phyloP scores from a whole-genome alignment of 92 coral and sea anemone genomes.

The Epizoanthus illoricatus region DNA sequence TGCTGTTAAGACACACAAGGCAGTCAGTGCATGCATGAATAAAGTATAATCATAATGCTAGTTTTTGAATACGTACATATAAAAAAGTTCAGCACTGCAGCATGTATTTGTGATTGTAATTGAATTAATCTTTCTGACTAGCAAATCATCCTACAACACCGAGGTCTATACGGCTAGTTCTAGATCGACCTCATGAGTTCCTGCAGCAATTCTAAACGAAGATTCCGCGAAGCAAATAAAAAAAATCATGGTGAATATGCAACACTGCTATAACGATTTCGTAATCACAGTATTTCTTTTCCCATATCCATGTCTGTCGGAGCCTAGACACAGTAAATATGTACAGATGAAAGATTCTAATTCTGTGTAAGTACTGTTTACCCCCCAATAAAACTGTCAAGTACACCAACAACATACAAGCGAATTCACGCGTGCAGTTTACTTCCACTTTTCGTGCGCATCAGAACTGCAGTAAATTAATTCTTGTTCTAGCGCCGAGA shows the following conservation, averaged over 20 bases:
- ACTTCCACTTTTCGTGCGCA: conserved; percentile 14
- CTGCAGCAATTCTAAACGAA: too few species aligned
- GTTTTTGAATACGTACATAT: too few species aligned
- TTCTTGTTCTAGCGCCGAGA: background rate
- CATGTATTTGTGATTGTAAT: too few species aligned
- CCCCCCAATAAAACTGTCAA: conserved; percentile 21
- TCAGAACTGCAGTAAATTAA: background rate
- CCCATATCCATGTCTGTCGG: background rate
- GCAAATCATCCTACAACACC: too few species aligned
- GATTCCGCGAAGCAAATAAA: background rate
- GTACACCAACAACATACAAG: conserved; percentile 22
- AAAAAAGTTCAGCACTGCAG: too few species aligned
- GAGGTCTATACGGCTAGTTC: too few species aligned
- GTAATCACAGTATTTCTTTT: background rate
- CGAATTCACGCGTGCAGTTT: conserved; percentile 7
- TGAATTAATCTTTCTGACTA: too few species aligned
- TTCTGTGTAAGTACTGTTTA: conserved; percentile 2
- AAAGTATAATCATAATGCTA: too few species aligned
- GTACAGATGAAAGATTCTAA: conserved; percentile 6
- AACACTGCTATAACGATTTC: background rate
- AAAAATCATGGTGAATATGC: background rate
- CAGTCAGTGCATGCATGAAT: too few species aligned
- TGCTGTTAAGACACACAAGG: too few species aligned
- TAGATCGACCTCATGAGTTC: too few species aligned
- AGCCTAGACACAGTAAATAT: conserved; percentile 20